These are phyloP conservation scores for Oplegnathus fasciatus DNA, from an alignment of 2,113 vertebrate species.

Conservation along the genomic window DNA sequence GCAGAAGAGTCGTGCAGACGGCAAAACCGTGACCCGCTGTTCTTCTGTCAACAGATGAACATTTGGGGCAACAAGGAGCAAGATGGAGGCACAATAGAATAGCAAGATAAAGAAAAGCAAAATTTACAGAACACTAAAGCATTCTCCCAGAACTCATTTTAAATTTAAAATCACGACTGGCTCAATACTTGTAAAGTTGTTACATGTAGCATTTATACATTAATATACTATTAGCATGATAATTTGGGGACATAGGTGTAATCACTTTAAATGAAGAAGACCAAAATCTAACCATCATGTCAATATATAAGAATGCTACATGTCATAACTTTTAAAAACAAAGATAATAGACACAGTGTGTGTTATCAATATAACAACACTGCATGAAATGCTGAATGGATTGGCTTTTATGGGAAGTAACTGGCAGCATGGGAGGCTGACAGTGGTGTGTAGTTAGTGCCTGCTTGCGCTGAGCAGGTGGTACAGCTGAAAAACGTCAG, in stretches of 20 bases:
- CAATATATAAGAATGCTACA: background rate
- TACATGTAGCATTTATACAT: background rate
- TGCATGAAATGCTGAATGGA: conserved; percentile 5
- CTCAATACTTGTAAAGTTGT: background rate
- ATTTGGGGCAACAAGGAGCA: background rate
- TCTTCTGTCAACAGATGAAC: background rate
- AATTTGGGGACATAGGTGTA: background rate
- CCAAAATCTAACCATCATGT: background rate
- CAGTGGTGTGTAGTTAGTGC: background rate
- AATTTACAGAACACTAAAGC: background rate
- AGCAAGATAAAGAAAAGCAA: background rate
- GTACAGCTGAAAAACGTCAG: conserved; percentile 53
- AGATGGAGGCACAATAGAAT: background rate
- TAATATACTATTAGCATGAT: background rate
- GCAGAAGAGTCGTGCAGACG: background rate
- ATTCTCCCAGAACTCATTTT: conserved; percentile 4
- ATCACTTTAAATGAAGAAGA: conserved; percentile 5
- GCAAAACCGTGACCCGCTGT: background rate
- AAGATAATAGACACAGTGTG: background rate
- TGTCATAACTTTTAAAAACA: background rate
- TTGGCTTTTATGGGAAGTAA: background rate
- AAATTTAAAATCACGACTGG: conserved; percentile 7
- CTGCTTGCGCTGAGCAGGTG: conserved; percentile 46
- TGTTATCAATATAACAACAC: background rate
- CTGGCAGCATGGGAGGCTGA: conserved; percentile 7